Evolutionary conservation across 30 jellyfish, hydroid and myxozoan genomes (phyloP), one percentile per base, ranked within the genome.

Genomic region (Catostylus mosaicus): DNA sequence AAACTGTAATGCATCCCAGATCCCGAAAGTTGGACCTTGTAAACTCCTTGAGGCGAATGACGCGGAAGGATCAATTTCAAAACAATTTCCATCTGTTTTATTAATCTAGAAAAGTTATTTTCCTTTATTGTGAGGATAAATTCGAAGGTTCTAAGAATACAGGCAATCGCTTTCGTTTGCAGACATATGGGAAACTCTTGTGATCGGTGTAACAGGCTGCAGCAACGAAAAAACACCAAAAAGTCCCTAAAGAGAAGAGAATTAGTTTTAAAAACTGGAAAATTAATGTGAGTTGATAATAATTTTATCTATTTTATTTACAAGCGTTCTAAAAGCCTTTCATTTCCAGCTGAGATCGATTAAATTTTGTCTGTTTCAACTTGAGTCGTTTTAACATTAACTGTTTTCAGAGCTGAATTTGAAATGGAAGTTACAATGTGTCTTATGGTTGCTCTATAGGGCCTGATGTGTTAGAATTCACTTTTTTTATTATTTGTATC

Each of bases 181-280:
- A 63, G 19, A 32, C 50, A 63, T 24, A 65, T 65, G 77, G 77
- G 77, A 65, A 65, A 65, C 31, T 26, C 54, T 27, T 65, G 77
- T 29, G 32, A 65, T 48, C 31, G 20, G 8, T 65, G 77, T 52
- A 48, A 48, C 24, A 48, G 63, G 63, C 63, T 9, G 20, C 14
- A 16, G 3, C 63, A 27, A 27, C 27, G 20, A 27, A 16, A 16
- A 48, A 16, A 48, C 20, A 2, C 20, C 24, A 4, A 16, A 16
- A 4, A 9, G 3, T 4, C 3, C 20, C 63, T 9, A 48, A 23
- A 48, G 63, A 48, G 20, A 48, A 8, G 63, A 5, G 23, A 48
- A 48, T 4, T 16, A 2, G 24, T 6, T 2, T 4, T 16, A 27
- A 6, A 48, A 16, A 48, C 3, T 48, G 20, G 63, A 16, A 16